Evolutionary conservation across 2,888 invertebrate species (phyloP), one percentile per base, ranked within the genome.

Genomic region (Phanerotoma sp.): DNA sequence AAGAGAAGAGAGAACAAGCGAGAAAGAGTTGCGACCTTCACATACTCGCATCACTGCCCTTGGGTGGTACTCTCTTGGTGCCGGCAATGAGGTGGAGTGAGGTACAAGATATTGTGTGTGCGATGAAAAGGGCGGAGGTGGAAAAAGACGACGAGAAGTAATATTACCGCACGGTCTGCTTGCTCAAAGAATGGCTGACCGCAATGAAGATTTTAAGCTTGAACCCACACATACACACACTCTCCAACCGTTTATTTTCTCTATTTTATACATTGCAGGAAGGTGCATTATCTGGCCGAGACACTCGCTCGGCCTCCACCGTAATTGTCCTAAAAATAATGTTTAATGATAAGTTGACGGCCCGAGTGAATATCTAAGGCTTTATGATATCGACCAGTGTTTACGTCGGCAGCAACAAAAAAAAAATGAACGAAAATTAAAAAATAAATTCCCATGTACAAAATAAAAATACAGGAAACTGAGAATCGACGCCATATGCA

Each of bases 191-290:
- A 73, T 72, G 72, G 70, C 70, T 66, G 70, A 72, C 71, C 70
- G 69, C 72, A 71, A 74, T 74, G 73, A 73, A 73, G 72, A 73
- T 74, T 74, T 74, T 74, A 74, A 73, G 32, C 71, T 68, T 64
- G 69, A 70, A 69, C 67, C 67, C 64, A 66, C 61, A 58, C 57
- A 54, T 62, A 67, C 64, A 66, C 61, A 58, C 57, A 54, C 60
- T 62, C 60, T 56, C 55, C 55, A 56, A 28, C 32, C 32, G 28
- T 40, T 57, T 47, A 18, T 47, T 35, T 30, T 47, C 57, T 48
- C 48, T 41, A 44, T 44, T 54, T 49, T 37, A 53, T 47, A 13
- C n/a, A 9, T 33, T 13, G 32, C 46, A 20, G 46, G 41, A 20
- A 46, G 46, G 46, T 18, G 15, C 22, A 35, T 33, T 47, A 44